Base-by-base conservation (phyloP, 2,113 vertebrate genomes). In the Theristicus caerulescens region DNA sequence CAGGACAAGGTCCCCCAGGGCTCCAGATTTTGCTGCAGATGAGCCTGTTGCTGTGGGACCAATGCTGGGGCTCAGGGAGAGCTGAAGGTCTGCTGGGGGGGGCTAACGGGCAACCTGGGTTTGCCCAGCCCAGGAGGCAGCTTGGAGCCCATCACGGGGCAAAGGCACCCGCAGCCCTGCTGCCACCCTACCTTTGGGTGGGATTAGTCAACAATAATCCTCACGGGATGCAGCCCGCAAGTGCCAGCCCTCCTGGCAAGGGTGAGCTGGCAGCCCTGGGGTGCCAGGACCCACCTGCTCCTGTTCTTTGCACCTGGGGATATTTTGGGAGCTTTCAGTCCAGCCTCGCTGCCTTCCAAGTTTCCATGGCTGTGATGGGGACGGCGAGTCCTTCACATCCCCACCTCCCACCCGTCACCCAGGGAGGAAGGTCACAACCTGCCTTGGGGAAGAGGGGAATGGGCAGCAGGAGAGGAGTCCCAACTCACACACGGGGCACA, bases 151-250 rank as follows among this genome's bases (percentile, higher is more conserved):
- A 2, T 20, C 49, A 38, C 0, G 1, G 47, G 49, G 44, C 31
- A 67, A 76, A 64, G 55, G 44, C 42, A 72, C 6, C 19, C 20
- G 21, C 40, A 27, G 29, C 40, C 36, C 47, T 58, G 58, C 57
- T 79, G 44, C n/a, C 20, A 25, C 20, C 13, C 40, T 71, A 40
- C 21, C 46, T 84, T 59, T n/a, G 57, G 34, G 13, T 59, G 57
- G 57, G 57, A 59, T 59, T n/a, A 44, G 19, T 69, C 71, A 73
- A 34, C 26, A 70, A 44, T 31, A 49, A 67, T 34, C 71, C 5
- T 0, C 58, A 9, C 1, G 3, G 46, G n/a, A 8, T 0, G 4
- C 55, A 81, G 55, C 31, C 27, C 1, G 2, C n/a, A 69, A 42
- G 69, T 0, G 0, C 20, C 65, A 67, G 36, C 25, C n/a, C 47